Percentiles rank a stretch among this genome's conserved stretches.
These are phyloP conservation scores for Latrodectus geometricus DNA, from an alignment of 1,140 invertebrate genomes.

Conservation along the genomic window DNA sequence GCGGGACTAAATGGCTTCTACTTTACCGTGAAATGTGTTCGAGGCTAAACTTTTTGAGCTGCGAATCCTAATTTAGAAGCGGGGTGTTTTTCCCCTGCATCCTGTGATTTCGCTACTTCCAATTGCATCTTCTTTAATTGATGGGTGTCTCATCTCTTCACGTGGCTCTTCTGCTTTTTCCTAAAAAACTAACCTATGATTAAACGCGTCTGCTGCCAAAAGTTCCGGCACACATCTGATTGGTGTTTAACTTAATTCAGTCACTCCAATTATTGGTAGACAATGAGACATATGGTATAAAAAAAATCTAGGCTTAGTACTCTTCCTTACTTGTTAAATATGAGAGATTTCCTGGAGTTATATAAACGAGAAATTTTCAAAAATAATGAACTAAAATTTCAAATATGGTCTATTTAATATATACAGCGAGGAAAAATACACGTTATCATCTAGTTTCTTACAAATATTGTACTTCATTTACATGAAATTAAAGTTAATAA, in stretches of 20 bases:
- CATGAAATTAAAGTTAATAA: too few relatives aligned
- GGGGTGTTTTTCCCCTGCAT: background rate
- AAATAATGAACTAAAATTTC: too few relatives aligned
- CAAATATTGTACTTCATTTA: too few relatives aligned
- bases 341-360: too few relatives aligned
- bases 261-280: background rate
- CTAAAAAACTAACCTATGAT: slow-evolving; percentile 23
- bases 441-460: too few relatives aligned
- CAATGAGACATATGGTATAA: background rate
- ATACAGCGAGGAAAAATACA: too few relatives aligned
- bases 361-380: too few relatives aligned
- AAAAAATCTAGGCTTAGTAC: too few relatives aligned
- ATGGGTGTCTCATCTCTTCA: slow-evolving; percentile 30
- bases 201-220: slow-evolving; percentile 24
- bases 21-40: slow-evolving; percentile 21
- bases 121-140: slow-evolving; percentile 36
- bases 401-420: too few relatives aligned
- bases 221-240: background rate
- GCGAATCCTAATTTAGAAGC: background rate
- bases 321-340: too few relatives aligned
- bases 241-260: background rate
- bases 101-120: slow-evolving; percentile 26
- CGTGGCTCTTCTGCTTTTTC: slow-evolving; percentile 19
- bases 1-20: background rate
- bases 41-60: background rate